phyloP scores from a whole-genome alignment of 1,140 invertebrate species.

The Dendrolimus punctatus region DNA sequence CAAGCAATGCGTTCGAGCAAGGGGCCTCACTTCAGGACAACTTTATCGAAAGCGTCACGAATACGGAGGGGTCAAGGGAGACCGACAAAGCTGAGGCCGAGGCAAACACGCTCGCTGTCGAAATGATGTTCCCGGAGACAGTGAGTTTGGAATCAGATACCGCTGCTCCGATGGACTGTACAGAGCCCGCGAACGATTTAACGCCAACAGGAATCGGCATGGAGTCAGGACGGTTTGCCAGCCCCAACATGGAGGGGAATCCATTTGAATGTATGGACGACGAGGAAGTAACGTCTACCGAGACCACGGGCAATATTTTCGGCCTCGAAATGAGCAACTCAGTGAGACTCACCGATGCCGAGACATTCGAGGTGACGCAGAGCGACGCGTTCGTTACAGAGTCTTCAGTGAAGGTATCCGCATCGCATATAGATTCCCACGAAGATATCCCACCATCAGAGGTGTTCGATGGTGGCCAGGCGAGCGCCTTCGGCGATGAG shows the following conservation, averaged over 20 bases:
- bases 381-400: neutral
- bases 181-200: conserved; percentile 31
- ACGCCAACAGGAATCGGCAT: neutral
- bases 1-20: conserved; percentile 19
- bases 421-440: no score
- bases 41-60: conserved; percentile 4
- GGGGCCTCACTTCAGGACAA: conserved; percentile 15
- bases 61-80: neutral
- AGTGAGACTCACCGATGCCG: conserved; percentile 15
- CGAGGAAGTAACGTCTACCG: conserved; percentile 2
- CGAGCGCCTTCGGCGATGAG: conserved; percentile 5
- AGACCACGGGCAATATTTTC: conserved; percentile 38
- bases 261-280: conserved; percentile 37
- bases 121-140: conserved; percentile 3
- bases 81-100: neutral
- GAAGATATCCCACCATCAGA: neutral
- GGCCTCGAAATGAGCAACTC: conserved; percentile 16
- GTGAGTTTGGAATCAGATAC: conserved; percentile 11
- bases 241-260: conserved; percentile 31
- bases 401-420: no score
- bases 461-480: neutral
- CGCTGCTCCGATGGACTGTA: conserved; percentile 48
- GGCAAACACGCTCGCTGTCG: neutral
- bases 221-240: no score
- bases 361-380: conserved; percentile 13